Evolutionary conservation across 2,797 vertebrate species (phyloP).

Genomic region (Spinibarbus caldwelli): DNA sequence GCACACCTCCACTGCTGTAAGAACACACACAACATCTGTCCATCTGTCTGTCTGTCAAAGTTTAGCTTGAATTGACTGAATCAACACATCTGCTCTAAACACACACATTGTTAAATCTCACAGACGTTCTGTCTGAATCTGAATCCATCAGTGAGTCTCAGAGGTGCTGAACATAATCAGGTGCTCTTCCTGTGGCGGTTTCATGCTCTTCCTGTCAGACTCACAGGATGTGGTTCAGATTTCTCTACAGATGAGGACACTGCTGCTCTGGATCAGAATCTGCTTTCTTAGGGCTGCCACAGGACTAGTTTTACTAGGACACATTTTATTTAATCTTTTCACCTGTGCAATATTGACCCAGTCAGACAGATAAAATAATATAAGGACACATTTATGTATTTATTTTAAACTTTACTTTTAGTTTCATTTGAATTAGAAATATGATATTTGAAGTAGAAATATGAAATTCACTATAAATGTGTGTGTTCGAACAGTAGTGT

Average conservation of each 20-base stretch:
- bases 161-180: not conserved
- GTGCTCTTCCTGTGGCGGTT: constrained; percentile 2
- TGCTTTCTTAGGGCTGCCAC: not conserved
- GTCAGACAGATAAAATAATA: too few species aligned
- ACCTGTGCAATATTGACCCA: not conserved
- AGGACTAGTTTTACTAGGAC: not conserved
- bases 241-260: not conserved
- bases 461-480: not conserved
- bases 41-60: not conserved
- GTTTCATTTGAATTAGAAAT: not conserved
- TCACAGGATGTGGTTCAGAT: not conserved
- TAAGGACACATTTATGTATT: not conserved
- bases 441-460: not conserved
- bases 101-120: not conserved
- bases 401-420: not conserved
- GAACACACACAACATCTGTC: constrained; percentile 53
- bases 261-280: constrained; percentile 1
- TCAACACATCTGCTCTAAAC: not conserved
- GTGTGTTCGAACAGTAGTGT: not conserved
- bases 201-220: constrained; percentile 15
- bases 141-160: not conserved
- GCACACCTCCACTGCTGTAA: constrained; percentile 88
- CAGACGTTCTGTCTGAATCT: not conserved
- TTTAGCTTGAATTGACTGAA: not conserved
- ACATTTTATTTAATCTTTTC: not conserved